Base-by-base conservation (phyloP, 1,140 invertebrate genomes). In the Frieseomelitta varia region DNA sequence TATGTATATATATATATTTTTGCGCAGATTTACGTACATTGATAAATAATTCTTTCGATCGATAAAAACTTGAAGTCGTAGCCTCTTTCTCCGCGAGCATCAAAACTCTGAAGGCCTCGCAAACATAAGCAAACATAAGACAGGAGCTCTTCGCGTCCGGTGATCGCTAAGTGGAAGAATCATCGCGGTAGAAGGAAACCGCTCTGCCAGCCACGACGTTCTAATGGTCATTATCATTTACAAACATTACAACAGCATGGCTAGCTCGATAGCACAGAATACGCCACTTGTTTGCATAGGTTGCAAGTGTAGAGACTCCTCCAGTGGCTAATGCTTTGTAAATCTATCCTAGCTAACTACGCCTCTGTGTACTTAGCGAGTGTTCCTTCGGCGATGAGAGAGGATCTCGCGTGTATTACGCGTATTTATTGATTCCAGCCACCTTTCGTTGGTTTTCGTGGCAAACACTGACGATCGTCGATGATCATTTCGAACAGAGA, bases 201-300 rank as follows among this genome's bases (percentile, higher is more conserved):
- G 10, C 58, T 53, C 74, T 61, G 39, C 73, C 72, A 30, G 75
- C 71, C 34, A 56, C 88, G 55, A 90, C 82, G 80, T 86, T 91
- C 90, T 91, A 90, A 91, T 91, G 87, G 90, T 91, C 90, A 91
- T 91, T 91, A 91, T 91, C 90, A 91, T 91, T 90, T 90, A 83
- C 90, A 91, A 91, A 91, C 90, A 91, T 85, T 61, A 55, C 81
- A 47, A 55, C 82, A 30, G 30, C 47, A n/a, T 56, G 65, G 47
- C 53, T 77, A 56, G 21, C 1, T 61, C 10, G 21, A n/a, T 21
- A 56, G 72, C 63, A 19, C 76, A 61, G 71, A 69, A 84, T 87
- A 80, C 75, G 82, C 81, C 81, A 73, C 65, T 81, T 90, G 86
- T 90, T 90, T 90, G 84, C 88, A 75, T 85, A 90, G 88, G 79